phyloP scores from a whole-genome alignment of 1,140 invertebrate genomes.

The Solen grandis region DNA sequence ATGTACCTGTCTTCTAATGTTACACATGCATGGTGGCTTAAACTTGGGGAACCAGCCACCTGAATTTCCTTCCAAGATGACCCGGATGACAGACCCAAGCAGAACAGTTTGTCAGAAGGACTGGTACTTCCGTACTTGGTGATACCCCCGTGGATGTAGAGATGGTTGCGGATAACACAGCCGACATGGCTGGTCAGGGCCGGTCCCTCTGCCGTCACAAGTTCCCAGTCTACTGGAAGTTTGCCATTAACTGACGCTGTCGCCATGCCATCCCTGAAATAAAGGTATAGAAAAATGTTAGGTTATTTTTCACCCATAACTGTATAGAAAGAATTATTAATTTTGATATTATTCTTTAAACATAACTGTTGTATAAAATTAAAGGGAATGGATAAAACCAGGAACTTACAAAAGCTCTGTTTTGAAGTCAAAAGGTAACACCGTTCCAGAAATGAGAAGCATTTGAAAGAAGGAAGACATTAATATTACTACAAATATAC shows the following conservation, averaged over 20 bases:
- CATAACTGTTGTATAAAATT: no score
- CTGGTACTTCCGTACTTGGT: conserved; percentile 56
- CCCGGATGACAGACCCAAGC: conserved; percentile 59
- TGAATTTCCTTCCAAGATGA: conserved; percentile 56
- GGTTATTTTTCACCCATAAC: no score
- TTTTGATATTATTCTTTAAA: no score
- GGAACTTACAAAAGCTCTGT: no score
- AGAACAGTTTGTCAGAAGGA: conserved; percentile 70
- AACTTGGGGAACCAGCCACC: conserved; percentile 62
- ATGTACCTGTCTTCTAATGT: conserved; percentile 70
- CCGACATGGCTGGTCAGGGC: conserved; percentile 68
- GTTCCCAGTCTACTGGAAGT: conserved; percentile 61
- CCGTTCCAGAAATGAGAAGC: no score
- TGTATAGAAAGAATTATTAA: no score
- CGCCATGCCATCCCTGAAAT: no score
- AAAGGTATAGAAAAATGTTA: no score
- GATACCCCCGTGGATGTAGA: conserved; percentile 76
- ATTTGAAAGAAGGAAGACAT: no score
- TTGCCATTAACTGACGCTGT: conserved; percentile 12
- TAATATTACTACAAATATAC: no score
- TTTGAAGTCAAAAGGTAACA: no score
- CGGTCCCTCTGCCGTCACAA: conserved; percentile 67
- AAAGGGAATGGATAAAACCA: no score
- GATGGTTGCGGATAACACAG: conserved; percentile 39
- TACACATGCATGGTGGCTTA: conserved; percentile 76